Evolutionary conservation across 2,888 invertebrate species (phyloP), one percentile per base, ranked within the genome.

Genomic region (Ormyrus labotus): DNA sequence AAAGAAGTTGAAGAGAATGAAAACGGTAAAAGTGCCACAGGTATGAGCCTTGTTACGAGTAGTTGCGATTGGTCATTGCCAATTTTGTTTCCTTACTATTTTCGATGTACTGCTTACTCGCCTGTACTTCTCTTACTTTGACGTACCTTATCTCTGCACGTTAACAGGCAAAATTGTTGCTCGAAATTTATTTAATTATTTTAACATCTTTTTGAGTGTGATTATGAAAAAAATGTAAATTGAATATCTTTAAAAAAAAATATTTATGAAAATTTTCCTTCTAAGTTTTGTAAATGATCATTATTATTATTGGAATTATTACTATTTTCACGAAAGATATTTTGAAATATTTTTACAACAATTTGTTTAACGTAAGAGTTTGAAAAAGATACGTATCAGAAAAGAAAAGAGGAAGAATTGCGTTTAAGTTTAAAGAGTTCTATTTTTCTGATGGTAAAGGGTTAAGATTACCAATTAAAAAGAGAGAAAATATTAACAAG

Each of bases 361-460:
- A 45, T 63, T 72, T 71, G 50, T 63, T 63, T 63, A 76, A 70
- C 64, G 81, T 7, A 19, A 8, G 47, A 69, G 58, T 57, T 34
- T 34, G 34, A 34, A 34, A 34, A 34, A 34, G 34, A 57, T 8
- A 47, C 50, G 50, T 8, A 65, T 10, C 61, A 57, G 11, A 63
- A 50, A 57, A 60, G 4, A 48, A 51, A 83, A 65, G 78, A 70
- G 82, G 83, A 81, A 69, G 75, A 83, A 84, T 85, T 87, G 87
- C 87, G 87, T 88, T 90, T 87, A 90, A 89, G 89, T 90, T 90
- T 90, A 85, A 87, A 89, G 87, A 89, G 87, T 89, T 90, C 89
- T 90, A 90, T 90, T 90, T 90, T 90, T 90, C 88, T 89, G 88
- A 50, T 64, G 63, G n/a, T 48, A 61, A 63, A 68, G 63, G 58